phyloP scores from a whole-genome alignment of 2,888 invertebrate genomes.

The Minunthozetes semirufus region DNA sequence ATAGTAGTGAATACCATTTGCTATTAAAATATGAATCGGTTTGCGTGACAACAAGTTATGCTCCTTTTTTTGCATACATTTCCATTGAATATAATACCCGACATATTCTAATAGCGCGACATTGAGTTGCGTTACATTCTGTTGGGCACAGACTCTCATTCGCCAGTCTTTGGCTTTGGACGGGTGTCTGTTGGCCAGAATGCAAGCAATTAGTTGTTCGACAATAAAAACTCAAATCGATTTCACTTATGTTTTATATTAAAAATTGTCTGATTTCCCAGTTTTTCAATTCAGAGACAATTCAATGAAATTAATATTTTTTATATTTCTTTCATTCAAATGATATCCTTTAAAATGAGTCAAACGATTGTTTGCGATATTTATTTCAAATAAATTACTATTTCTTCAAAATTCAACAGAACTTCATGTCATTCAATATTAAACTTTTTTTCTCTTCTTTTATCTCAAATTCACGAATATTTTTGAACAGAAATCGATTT shows the following conservation, averaged over 20 bases:
- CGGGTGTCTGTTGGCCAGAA: slow-evolving; percentile 17
- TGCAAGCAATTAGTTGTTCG: slow-evolving; percentile 23
- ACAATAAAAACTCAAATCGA: slow-evolving; percentile 21
- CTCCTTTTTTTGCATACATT: not conserved
- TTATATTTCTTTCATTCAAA: too few relatives aligned
- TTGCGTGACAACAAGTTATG: slow-evolving; percentile 27
- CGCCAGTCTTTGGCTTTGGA: not conserved
- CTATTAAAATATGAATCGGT: not conserved
- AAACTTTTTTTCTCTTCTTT: too few relatives aligned
- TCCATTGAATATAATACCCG: too few relatives aligned
- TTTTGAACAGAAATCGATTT: too few relatives aligned
- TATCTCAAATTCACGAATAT: too few relatives aligned
- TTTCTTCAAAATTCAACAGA: too few relatives aligned
- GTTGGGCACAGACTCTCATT: not conserved
- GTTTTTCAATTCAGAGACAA: not conserved
- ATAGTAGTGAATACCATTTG: slow-evolving; percentile 5
- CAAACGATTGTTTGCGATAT: too few relatives aligned
- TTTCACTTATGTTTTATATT: not conserved
- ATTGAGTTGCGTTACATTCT: not conserved
- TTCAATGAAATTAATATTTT: not conserved
- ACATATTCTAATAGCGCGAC: not conserved
- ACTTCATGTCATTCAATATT: too few relatives aligned
- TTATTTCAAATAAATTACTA: too few relatives aligned
- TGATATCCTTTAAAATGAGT: too few relatives aligned
- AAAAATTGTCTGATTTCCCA: not conserved